phyloP scores from a whole-genome alignment of 2,888 invertebrate genomes.

The Hypsopygia costalis region DNA sequence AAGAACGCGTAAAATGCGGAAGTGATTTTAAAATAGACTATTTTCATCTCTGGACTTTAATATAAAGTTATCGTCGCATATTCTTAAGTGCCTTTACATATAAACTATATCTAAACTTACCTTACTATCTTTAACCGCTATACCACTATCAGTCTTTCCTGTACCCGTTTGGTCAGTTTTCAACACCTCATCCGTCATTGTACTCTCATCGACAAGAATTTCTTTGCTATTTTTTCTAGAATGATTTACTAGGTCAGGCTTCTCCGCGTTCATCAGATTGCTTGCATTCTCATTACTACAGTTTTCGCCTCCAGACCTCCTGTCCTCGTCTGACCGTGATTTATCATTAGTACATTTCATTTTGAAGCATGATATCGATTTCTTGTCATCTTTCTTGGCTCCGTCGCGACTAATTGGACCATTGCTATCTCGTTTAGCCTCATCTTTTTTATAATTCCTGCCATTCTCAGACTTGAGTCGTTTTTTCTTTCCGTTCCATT shows the following conservation, averaged over 20 bases:
- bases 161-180: constrained; percentile 49
- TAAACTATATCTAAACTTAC: constrained; percentile 34
- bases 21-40: no score
- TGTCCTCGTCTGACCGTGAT: constrained; percentile 59
- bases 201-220: constrained; percentile 53
- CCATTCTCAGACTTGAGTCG: constrained; percentile 54
- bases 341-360: constrained; percentile 68
- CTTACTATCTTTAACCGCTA: constrained; percentile 51
- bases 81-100: neutral
- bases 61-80: no score
- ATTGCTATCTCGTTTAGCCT: constrained; percentile 47
- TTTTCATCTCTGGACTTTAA: no score
- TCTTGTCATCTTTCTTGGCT: constrained; percentile 57
- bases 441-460: constrained; percentile 40
- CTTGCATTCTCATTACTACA: constrained; percentile 67
- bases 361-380: constrained; percentile 73
- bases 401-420: constrained; percentile 57
- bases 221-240: constrained; percentile 56
- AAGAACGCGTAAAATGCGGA: no score
- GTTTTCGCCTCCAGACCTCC: constrained; percentile 60
- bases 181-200: constrained; percentile 48
- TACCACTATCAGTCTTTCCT: constrained; percentile 59
- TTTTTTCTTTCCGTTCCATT: constrained; percentile 74
- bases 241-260: constrained; percentile 66
- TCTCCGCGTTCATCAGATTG: constrained; percentile 55